Base-by-base conservation (phyloP, 2,888 invertebrate genomes). In the Erynnis tages region DNA sequence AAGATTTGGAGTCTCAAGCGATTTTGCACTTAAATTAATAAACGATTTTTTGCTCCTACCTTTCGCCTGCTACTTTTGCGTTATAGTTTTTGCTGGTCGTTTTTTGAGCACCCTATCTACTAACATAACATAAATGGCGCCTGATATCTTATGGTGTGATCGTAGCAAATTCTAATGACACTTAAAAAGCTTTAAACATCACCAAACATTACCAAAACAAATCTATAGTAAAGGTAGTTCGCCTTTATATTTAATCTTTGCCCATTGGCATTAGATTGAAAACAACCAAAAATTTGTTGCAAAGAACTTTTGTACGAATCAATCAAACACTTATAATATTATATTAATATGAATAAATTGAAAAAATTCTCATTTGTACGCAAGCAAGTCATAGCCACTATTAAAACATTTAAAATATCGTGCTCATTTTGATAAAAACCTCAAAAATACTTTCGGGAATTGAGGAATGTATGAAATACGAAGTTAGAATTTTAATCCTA, bases 31-130 rank as follows among this genome's bases (percentile, higher is more conserved):
- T 65, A 73, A 72, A 65, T 64, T 59, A 59, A 62, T 60, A 61
- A 70, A 66, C 66, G 69, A 57, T 80, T 87, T 86, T 86, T 87
- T 82, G 69, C 68, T 61, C 54, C 76, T 70, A 82, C 80, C 81
- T 86, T 80, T 81, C 77, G 71, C 73, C 75, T 76, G 67, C 76
- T 81, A 78, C 72, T 82, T 66, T 78, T 63, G 71, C 70, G 65
- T 77, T 73, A 79, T 78, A 72, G 78, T 87, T 87, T 88, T 88
- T 87, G 84, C 79, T 77, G 75, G 74, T 79, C 77, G 75, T 86
- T 85, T 86, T 80, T 79, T 77, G 72, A 77, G 69, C 70, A 79
- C 76, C 76, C 81, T 82, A 86, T 85, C 82, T 78, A 68, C 68
- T 76, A 69, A 81, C 81, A 83, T 88, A 82, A 80, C 77, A 73